Evolutionary conservation across 2,888 invertebrate species (phyloP), one percentile per base, ranked within the genome.

Genomic region (Yponomeuta evonymella): DNA sequence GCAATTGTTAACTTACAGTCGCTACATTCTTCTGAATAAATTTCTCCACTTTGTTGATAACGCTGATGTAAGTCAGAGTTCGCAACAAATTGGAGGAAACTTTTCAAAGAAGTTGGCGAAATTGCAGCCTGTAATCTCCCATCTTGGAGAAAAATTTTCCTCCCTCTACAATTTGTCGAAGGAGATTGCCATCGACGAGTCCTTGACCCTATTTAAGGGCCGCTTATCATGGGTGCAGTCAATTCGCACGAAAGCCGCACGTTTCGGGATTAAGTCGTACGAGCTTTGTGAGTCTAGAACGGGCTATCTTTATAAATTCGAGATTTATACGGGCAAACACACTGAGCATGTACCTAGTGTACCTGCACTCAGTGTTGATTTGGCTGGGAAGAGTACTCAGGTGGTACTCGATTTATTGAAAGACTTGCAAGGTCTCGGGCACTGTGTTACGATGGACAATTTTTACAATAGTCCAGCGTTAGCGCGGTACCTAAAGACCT

Each of bases 161-260:
- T 9, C 9, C 43, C 43, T 43, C 43, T 63, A 69, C 62, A 48
- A 67, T 51, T 29, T 15, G 15, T 15, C 66, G 43, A 12, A 70
- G 5, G 67, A 75, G 3, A 48, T 77, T 1, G 51, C 70, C 3
- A 75, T 77, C n/a, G 74, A 75, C 36, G 77, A 78, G 74, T 75
- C 77, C 65, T 72, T 77, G 74, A 74, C 75, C 36, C 71, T 77
- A 67, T 76, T 72, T 70, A 76, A 76, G 72, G 76, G 74, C 12
- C 73, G 73, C 8, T 70, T 75, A 69, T 73, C 74, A 30, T 76
- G 75, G 75, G 67, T 71, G 36, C 75, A 75, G 30, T 67, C 70
- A 12, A 75, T 75, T 65, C 63, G 73, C 36, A 69, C 75, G n/a
- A 76, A 77, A 72, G 67, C 74, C 69, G 73, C 73, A 0, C 73